These are phyloP conservation scores for Phylloscopus trochiloides DNA, from an alignment of 2,113 vertebrate species.

Conservation along the genomic window DNA sequence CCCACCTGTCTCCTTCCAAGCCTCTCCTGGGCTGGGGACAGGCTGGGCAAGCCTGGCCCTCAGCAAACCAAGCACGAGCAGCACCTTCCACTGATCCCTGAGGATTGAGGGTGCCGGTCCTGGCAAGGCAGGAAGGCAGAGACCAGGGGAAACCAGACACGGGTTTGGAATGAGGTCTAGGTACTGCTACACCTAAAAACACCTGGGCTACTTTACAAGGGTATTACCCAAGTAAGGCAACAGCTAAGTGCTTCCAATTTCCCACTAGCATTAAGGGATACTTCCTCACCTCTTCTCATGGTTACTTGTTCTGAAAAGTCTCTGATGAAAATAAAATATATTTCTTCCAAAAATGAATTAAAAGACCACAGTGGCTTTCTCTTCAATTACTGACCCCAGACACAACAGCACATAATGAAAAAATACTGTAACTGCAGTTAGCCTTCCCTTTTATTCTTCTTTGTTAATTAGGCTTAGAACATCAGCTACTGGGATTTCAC, in stretches of 20 bases:
- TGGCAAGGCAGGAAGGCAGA: neutral
- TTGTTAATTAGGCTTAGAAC: neutral
- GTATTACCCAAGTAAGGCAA: accelerated
- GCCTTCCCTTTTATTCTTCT: accelerated
- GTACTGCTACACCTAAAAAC: accelerated
- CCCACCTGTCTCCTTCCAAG: neutral
- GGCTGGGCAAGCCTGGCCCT: accelerated
- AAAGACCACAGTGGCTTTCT: neutral
- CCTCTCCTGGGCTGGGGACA: accelerated
- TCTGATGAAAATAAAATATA: neutral
- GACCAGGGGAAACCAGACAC: accelerated
- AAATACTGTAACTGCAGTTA: neutral
- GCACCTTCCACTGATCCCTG: accelerated
- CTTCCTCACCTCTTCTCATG: neutral
- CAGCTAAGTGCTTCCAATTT: neutral
- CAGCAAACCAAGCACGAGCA: accelerated
- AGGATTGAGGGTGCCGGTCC: accelerated
- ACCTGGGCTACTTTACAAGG: neutral
- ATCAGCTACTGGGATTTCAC: neutral
- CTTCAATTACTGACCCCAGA: neutral
- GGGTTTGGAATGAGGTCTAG: neutral
- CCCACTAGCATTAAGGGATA: neutral
- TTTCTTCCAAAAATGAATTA: neutral
- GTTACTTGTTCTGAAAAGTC: neutral
- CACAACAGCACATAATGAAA: neutral